A percentile compares a stretch with the other conserved stretches of the same genome.
These are phyloP conservation scores for Cephalotes varians DNA, from an alignment of 2,888 invertebrate species.

Conservation along the genomic window DNA sequence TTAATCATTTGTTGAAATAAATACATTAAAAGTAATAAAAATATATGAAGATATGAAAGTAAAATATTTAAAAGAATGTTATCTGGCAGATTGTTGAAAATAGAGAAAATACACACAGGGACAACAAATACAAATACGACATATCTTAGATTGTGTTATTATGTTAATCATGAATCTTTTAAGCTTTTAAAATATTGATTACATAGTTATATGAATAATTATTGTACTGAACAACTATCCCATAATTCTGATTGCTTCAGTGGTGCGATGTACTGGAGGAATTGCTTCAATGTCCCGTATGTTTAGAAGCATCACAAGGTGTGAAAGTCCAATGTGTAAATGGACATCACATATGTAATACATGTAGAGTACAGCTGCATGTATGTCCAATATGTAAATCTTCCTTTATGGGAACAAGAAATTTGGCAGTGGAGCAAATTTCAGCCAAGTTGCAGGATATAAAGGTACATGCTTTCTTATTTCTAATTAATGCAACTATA, in stretches of 20 bases:
- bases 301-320: conserved; percentile 86
- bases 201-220: background rate
- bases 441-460: conserved; percentile 85
- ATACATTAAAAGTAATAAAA: background rate
- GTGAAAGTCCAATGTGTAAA: conserved; percentile 87
- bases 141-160: background rate
- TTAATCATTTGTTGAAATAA: background rate
- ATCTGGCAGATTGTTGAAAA: background rate
- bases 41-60: background rate
- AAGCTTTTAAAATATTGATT: background rate
- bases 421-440: conserved; percentile 87
- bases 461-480: conserved; percentile 71
- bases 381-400: conserved; percentile 87
- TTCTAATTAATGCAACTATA: background rate
- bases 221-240: too few relatives aligned
- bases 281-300: conserved; percentile 88
- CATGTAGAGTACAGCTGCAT: conserved; percentile 86
- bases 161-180: background rate
- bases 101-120: background rate
- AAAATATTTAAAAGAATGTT: background rate
- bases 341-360: conserved; percentile 88
- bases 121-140: background rate
- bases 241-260: background rate
- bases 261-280: conserved; percentile 85
- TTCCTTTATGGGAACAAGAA: conserved; percentile 87